Evolutionary conservation across 2,888 invertebrate species (phyloP), one percentile per base, ranked within the genome.

Genomic region (Terebella lapidaria): DNA sequence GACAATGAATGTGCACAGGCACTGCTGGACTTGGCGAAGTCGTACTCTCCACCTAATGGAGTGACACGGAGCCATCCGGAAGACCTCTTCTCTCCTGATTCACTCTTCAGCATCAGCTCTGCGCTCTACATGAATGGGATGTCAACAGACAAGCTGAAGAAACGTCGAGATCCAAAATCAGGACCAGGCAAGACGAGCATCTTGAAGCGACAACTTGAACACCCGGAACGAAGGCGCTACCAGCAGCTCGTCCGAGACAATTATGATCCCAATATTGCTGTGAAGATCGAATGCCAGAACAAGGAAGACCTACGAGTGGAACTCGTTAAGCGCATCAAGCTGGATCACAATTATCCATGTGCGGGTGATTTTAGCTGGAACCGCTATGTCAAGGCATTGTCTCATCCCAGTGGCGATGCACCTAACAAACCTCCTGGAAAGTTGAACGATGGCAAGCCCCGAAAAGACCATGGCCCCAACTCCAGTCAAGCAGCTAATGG

Each of bases 1-100:
- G 63, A 63, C 45, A 61, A 51, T 15, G 63, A 63, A 51, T 64
- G 64, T 52, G 64, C 64, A 18, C 64, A 61, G 20, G 59, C 64
- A n/a, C 52, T 64, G 28, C 53, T 64, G 26, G 57, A 59, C 25
- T 35, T 64, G 49, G 63, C 63, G 22, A 58, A 53, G 58, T 63
- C 63, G 5, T 51, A 47, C 4, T 53, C 27, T 18, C 45, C 58
- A 25, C n/a, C 20, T 30, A n/a, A 52, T 28, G 29, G 29, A 20
- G n/a, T 20, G 10, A n/a, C 5, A 20, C 4, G 10, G 3, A n/a
- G 3, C n/a, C 29, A 3, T 20, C 3, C 5, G 5, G 10, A 22
- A 5, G 15, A 29, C 35, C 3, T 4, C 15, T 20, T 5, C 5
- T 5, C 49, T 22, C 49, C 49, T 5, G 5, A 49, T 22, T 49